These are phyloP conservation scores for Rhopilema esculentum DNA, from an alignment of 30 jellyfish, hydroid and myxozoan species.

Conservation along the genomic window DNA sequence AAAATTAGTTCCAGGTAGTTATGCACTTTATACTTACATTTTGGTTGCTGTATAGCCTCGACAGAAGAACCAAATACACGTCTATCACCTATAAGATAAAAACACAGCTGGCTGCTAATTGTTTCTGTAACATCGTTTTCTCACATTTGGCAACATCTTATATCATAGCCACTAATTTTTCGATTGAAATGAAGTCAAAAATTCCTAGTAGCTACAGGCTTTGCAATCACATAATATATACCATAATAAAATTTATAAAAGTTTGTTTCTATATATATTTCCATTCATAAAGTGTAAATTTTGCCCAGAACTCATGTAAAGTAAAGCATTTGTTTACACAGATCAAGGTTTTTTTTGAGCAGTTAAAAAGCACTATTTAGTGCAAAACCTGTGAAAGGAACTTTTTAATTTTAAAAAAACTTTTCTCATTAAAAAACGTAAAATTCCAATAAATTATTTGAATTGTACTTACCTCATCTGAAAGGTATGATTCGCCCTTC, in stretches of 20 bases:
- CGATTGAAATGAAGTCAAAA: background rate
- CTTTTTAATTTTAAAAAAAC: background rate
- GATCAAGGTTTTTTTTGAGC: background rate
- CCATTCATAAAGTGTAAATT: background rate
- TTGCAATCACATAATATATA: background rate
- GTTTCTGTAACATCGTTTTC: background rate
- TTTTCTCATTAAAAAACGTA: background rate
- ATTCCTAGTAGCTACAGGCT: background rate
- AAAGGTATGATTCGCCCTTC: constrained; percentile 17
- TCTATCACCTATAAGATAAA: background rate
- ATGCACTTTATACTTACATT: constrained; percentile 3
- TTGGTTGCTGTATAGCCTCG: constrained; percentile 6
- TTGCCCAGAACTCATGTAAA: background rate
- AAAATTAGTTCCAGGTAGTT: background rate
- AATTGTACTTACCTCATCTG: constrained; percentile 18
- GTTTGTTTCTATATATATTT: background rate
- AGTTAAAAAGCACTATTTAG: background rate
- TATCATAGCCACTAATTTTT: background rate
- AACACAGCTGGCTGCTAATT: background rate
- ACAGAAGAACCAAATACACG: constrained; percentile 21
- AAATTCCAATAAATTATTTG: background rate
- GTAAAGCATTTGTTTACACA: background rate
- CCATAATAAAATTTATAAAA: background rate
- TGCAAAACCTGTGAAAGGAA: background rate
- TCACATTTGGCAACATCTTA: background rate